phyloP scores from a whole-genome alignment of 2,113 vertebrate species.

The Gymnobelideus leadbeateri region DNA sequence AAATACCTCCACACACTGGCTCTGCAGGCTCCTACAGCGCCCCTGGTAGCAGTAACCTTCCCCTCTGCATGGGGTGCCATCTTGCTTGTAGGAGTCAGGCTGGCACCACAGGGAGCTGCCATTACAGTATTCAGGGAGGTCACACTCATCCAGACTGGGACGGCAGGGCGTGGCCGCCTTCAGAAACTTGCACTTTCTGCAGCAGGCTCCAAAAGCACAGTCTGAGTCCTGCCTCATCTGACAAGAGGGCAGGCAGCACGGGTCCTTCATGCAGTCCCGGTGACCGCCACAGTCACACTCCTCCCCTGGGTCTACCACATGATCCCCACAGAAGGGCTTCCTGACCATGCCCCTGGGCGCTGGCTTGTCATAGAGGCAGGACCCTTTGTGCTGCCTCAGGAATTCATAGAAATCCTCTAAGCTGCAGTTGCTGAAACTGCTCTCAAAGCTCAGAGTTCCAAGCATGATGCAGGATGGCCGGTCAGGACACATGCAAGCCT shows the following conservation, averaged over 20 bases:
- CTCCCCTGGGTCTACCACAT: conserved; percentile 34
- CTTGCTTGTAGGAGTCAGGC: conserved; percentile 47
- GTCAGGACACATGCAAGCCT: conserved; percentile 52
- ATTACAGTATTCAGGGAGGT: conserved; percentile 77
- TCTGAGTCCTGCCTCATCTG: accelerated
- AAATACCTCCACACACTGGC: conserved; percentile 6
- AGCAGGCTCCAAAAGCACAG: conserved; percentile 70
- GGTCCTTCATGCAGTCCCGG: background rate
- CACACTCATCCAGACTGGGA: background rate
- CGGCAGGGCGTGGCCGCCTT: conserved; percentile 46
- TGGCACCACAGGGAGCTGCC: conserved; percentile 57
- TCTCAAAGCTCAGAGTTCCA: background rate
- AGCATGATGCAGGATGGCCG: conserved; percentile 77
- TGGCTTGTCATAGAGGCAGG: conserved; percentile 73
- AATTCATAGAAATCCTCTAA: conserved; percentile 65
- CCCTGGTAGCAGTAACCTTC: background rate
- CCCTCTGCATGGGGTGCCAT: conserved; percentile 12
- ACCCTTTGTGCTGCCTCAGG: conserved; percentile 50
- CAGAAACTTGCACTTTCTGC: conserved; percentile 55
- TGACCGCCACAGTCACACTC: conserved; percentile 72
- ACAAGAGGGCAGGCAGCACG: conserved; percentile 55
- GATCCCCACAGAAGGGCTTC: conserved; percentile 23
- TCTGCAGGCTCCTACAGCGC: background rate
- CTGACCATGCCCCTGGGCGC: background rate
- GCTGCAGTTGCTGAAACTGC: conserved; percentile 81